Evolutionary conservation across 2,113 vertebrate species (phyloP).

Genomic region (Platichthys stellatus): DNA sequence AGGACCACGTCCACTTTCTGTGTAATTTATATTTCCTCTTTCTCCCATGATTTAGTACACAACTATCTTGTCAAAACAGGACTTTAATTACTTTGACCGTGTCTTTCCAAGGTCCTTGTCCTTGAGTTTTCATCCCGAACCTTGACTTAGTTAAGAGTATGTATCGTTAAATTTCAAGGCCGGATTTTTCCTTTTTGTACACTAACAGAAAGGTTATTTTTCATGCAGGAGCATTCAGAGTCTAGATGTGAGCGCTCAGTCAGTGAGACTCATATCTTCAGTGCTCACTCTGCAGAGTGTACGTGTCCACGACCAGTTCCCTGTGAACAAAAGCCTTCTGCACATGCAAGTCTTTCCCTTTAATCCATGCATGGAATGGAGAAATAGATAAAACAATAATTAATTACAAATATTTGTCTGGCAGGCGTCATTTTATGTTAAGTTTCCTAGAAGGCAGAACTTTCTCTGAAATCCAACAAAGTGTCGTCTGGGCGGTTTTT

Average conservation of each 20-base stretch:
- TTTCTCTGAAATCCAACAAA: no score
- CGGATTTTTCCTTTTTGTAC: neutral
- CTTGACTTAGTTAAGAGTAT: neutral
- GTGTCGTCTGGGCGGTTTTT: no score
- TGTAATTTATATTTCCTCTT: conserved; percentile 1
- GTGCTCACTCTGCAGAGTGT: neutral
- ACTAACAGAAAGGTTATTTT: neutral
- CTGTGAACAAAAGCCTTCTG: neutral
- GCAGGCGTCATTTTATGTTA: neutral
- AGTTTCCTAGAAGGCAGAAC: neutral
- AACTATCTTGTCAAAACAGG: neutral
- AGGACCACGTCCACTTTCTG: conserved; percentile 10
- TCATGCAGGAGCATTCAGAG: conserved; percentile 13
- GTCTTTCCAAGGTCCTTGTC: neutral
- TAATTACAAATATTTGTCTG: neutral
- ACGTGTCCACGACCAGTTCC: neutral
- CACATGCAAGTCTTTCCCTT: neutral
- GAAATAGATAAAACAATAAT: neutral
- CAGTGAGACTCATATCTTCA: neutral
- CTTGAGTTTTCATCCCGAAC: neutral
- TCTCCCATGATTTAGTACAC: conserved; percentile 4
- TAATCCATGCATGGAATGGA: neutral
- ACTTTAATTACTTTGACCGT: neutral
- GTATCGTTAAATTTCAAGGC: neutral
- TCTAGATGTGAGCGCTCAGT: conserved; percentile 3